Evolutionary conservation across 2,888 invertebrate genomes (phyloP), one percentile per base, ranked within the genome.

Genomic region (Idaea straminata): DNA sequence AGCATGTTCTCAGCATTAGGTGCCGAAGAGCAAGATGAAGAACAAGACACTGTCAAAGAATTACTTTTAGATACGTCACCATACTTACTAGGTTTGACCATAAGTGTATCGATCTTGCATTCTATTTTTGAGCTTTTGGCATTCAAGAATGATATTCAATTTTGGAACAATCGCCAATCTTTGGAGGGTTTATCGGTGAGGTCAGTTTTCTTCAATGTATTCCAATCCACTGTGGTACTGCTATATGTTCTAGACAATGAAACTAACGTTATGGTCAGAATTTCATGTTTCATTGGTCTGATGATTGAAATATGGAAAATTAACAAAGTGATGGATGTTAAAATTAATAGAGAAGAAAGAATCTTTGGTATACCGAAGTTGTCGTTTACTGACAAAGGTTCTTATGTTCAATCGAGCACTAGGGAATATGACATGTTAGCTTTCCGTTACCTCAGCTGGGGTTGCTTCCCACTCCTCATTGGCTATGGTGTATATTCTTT

Each of bases 111-210:
- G 0, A 95, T 99, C 66, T 93, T 99, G 25, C 99, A 99, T 91
- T 99, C 98, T 66, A 95, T 99, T 70, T 99, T 99, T 93, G 99
- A 99, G 88, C 95, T 99, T 75, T 93, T 99, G 65, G 99, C 99
- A 60, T 99, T 99, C 88, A 99, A 99, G 93, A 99, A 99, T 92
- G 99, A 99, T 87, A 99, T 99, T 80, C 99, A 99, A 88, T 99
- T 99, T 86, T 99, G 99, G 99, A 98, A 98, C 79, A 99, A 98
- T 81, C 95, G 99, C 15, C 98, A 99, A 84, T 98, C 98, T 0
- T 92, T 99, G 61, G 99, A 99, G 91, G 99, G 99, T 10, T 94
- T 99, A 58, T 99, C 99, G 0, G 99, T 99, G 4, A 95, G 99
- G 73, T 99, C 98, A 0, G 99, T 99, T 36, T 98, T 99, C 88